Conservation (phyloP, 2,888 invertebrate species). For the Atherix ibis region DNA sequence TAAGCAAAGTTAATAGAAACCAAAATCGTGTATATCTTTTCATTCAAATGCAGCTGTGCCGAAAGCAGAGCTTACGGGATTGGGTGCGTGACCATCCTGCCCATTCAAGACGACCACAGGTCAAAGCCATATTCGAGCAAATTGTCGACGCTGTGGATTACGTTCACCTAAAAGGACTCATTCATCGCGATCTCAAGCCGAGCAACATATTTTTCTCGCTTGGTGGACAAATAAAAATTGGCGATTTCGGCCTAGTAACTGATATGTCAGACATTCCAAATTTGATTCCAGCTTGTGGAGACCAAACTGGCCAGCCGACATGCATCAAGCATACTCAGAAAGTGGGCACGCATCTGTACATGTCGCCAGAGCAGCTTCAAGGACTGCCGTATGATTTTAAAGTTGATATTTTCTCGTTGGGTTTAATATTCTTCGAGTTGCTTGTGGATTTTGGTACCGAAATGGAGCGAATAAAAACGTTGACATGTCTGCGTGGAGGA, state of each 20-base stretch:
- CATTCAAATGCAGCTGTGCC: conserved; percentile 96
- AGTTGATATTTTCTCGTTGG: conserved; percentile 90
- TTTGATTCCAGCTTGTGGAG: conserved; percentile 22
- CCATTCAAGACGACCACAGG: conserved; percentile 34
- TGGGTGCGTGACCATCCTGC: conserved; percentile 57
- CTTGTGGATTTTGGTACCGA: conserved; percentile 79
- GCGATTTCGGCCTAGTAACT: conserved; percentile 97
- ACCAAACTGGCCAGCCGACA: conserved; percentile 12
- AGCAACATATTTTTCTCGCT: conserved; percentile 87
- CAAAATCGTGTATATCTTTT: conserved; percentile 58
- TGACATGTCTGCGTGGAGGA: conserved; percentile 48
- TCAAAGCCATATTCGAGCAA: conserved; percentile 66
- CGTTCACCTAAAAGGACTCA: conserved; percentile 80
- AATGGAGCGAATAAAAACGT: conserved; percentile 64
- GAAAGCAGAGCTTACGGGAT: conserved; percentile 73
- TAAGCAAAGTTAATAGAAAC: conserved; percentile 14
- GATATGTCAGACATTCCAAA: conserved; percentile 50
- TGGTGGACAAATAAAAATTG: conserved; percentile 84
- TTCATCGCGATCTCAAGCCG: conserved; percentile 92
- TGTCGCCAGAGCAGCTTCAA: conserved; percentile 89
- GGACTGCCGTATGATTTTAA: conserved; percentile 69
- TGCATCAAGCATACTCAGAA: conserved; percentile 38
- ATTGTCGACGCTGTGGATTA: conserved; percentile 92
- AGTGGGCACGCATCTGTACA: conserved; percentile 84
- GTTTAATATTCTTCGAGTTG: conserved; percentile 85